phyloP scores from a whole-genome alignment of 2,797 vertebrate species.

The Chelmon rostratus region DNA sequence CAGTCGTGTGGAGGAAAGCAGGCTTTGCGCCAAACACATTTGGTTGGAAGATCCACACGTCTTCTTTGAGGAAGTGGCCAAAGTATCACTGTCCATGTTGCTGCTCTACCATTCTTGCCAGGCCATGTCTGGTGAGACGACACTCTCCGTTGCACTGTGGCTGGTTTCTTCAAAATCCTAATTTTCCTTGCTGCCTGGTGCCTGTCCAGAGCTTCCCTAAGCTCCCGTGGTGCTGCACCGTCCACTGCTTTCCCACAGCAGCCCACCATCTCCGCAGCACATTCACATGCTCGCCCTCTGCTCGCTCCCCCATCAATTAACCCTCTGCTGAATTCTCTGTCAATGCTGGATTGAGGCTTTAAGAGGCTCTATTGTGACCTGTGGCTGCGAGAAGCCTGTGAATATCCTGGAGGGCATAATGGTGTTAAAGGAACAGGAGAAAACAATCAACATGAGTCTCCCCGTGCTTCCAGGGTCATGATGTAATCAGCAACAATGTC shows the following conservation, averaged over 20 bases:
- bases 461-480: conserved; percentile 16
- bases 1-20: background rate
- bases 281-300: background rate
- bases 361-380: background rate
- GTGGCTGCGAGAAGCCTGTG: background rate
- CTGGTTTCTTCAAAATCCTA: background rate
- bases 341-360: conserved; percentile 16
- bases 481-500: conserved; percentile 33
- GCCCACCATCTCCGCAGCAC: background rate
- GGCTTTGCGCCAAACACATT: background rate
- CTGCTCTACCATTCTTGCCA: background rate
- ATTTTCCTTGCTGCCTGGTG: background rate
- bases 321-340: background rate
- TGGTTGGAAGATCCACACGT: background rate
- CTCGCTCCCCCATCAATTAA: conserved; percentile 19
- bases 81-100: background rate
- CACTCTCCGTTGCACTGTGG: background rate
- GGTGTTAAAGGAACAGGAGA: conserved; percentile 23
- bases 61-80: background rate
- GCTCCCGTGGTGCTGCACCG: background rate
- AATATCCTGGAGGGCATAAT: conserved; percentile 34
- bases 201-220: background rate
- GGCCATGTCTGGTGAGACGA: background rate
- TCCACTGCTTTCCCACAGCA: background rate
- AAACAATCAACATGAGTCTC: conserved; percentile 36